Conservation (phyloP, 1,140 invertebrate species). For the Popillia japonica region DNA sequence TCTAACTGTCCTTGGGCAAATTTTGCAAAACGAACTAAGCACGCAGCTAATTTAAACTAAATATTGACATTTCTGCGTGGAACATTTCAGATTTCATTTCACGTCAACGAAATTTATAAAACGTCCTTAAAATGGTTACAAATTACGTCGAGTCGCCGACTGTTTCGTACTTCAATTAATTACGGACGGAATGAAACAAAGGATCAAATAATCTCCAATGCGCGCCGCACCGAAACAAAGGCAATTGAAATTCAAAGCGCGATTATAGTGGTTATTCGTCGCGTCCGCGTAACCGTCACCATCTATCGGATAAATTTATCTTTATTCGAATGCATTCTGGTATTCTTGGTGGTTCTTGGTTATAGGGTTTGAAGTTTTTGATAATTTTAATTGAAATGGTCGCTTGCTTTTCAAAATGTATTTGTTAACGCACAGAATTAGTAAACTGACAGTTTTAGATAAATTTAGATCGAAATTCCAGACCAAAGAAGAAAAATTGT, state of each 20-base stretch:
- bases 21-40: too few species aligned
- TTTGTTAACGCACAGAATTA: too few species aligned
- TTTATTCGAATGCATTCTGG: constrained; percentile 2
- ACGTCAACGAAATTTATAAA: neutral
- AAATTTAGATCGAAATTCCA: too few species aligned
- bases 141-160: neutral
- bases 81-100: too few species aligned
- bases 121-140: neutral
- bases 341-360: neutral
- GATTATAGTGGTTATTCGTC: neutral
- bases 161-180: neutral
- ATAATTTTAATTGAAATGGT: too few species aligned
- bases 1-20: too few species aligned
- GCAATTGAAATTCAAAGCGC: neutral
- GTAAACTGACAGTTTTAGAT: too few species aligned
- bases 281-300: neutral
- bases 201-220: neutral
- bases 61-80: too few species aligned
- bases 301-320: neutral
- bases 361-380: too few species aligned
- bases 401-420: too few species aligned
- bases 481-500: too few species aligned
- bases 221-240: neutral
- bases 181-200: neutral
- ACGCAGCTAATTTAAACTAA: too few species aligned